A percentile compares a stretch with the other conserved stretches of the same genome.
Evolutionary conservation across 2,113 vertebrate genomes (phyloP).

Genomic region (Microcebus tavaratra): DNA sequence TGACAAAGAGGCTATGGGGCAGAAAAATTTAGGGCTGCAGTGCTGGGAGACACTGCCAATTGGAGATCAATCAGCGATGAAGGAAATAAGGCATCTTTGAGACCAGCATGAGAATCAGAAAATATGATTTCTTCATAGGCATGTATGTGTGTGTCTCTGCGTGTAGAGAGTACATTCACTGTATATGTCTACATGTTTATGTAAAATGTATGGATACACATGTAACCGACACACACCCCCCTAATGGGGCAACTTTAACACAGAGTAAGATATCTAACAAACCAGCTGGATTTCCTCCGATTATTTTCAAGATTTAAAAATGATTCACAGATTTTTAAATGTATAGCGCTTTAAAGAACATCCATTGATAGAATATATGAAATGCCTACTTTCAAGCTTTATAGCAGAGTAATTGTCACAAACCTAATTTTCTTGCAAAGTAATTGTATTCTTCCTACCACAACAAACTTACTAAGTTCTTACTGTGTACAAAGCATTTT

Average conservation of each 20-base stretch:
- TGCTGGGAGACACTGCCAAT: conserved; percentile 21
- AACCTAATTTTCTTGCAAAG: not conserved
- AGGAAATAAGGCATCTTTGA: not conserved
- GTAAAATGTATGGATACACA: not conserved
- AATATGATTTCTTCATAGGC: not conserved
- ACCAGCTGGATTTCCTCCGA: not conserved
- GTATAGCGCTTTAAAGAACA: not conserved
- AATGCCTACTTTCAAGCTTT: not conserved
- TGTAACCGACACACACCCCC: not conserved
- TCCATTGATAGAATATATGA: not conserved
- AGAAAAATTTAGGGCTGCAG: conserved; percentile 48
- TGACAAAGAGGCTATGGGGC: conserved; percentile 50
- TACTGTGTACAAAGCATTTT: not conserved
- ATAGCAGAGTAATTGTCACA: not conserved
- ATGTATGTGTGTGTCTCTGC: not conserved
- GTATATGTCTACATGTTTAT: not conserved
- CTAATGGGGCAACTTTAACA: not conserved
- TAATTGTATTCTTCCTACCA: not conserved
- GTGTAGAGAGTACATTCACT: not conserved
- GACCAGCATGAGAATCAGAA: not conserved
- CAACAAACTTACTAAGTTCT: not conserved
- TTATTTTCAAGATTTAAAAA: conserved; percentile 16
- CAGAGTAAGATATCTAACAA: conserved; percentile 1
- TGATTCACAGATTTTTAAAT: not conserved
- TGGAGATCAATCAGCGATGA: conserved; percentile 46